Conservation (phyloP, 2,888 invertebrate species). For the Bembecia ichneumoniformis region DNA sequence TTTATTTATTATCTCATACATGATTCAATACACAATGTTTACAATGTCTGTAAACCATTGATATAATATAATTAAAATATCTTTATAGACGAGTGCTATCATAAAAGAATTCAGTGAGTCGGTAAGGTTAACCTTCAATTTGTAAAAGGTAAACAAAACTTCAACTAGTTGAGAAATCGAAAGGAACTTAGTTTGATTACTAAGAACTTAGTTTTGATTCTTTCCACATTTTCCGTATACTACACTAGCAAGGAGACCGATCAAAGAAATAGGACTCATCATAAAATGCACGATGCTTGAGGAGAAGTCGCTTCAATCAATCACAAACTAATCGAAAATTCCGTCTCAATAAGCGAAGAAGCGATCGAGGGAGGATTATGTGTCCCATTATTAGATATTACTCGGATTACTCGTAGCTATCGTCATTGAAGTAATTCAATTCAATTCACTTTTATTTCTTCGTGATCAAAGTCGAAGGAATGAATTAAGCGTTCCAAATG, state of each 20-base stretch:
- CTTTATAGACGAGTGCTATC: too few relatives aligned
- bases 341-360: slow-evolving; percentile 58
- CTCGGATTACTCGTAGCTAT: slow-evolving; percentile 31
- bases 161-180: background rate
- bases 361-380: slow-evolving; percentile 54
- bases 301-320: slow-evolving; percentile 64
- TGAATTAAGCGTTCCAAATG: slow-evolving; percentile 38
- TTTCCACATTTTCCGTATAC: slow-evolving; percentile 29
- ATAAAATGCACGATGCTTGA: slow-evolving; percentile 59
- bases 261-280: slow-evolving; percentile 56
- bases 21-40: too few relatives aligned
- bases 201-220: slow-evolving; percentile 9
- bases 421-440: slow-evolving; percentile 36
- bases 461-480: slow-evolving; percentile 33
- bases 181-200: background rate
- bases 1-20: too few relatives aligned
- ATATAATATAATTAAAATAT: too few relatives aligned
- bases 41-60: too few relatives aligned
- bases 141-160: background rate
- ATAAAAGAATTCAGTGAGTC: background rate
- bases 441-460: slow-evolving; percentile 36
- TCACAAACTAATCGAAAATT: slow-evolving; percentile 69
- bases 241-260: slow-evolving; percentile 25
- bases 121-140: background rate
- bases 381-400: slow-evolving; percentile 63